Evolutionary conservation across 2,888 invertebrate genomes (phyloP), one percentile per base, ranked within the genome.

Genomic region (Therioaphis trifolii): DNA sequence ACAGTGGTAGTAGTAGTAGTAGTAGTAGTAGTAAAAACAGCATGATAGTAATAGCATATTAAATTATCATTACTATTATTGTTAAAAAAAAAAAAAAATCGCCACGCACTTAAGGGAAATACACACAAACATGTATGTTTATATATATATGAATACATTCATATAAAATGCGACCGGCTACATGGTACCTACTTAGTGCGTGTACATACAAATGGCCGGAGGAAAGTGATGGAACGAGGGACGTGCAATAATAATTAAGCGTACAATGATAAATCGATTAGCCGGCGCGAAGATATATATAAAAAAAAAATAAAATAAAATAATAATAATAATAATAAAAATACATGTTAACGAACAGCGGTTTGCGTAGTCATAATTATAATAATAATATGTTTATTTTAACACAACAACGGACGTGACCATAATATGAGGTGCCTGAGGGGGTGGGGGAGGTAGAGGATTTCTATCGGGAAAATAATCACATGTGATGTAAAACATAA

Each of bases 261-360:
- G 46, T 71, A 71, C 71, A 71, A 71, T 71, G 27, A 46, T 58
- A 58, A 58, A 24, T 71, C 46, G 27, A 71, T 27, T 71, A 46
- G 46, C 43, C 71, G 71, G 43, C 27, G 43, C 46, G 46, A 71
- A 71, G 27, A 43, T 71, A 43, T 21, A 29, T 35, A 18, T 15
- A 18, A 1, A n/a, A 66, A 66, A 66, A 69, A 40, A 69, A 69
- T 43, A 69, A 68, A 15, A 15, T 27, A 55, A n/a, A 55, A 55
- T n/a, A 58, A 55, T 55, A 55, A 55, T 55, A 55, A 55, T 55
- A 55, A 55, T 55, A 55, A 46, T 27, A 63, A 63, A 35, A 66
- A 66, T 71, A 71, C 46, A 71, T 27, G 71, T 71, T 71, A 71
- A 46, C 71, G 43, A 71, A 27, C 71, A 15, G 43, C 27, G 71